Evolutionary conservation across 2,797 vertebrate genomes (phyloP).

Genomic region (Oreochromis grahami): DNA sequence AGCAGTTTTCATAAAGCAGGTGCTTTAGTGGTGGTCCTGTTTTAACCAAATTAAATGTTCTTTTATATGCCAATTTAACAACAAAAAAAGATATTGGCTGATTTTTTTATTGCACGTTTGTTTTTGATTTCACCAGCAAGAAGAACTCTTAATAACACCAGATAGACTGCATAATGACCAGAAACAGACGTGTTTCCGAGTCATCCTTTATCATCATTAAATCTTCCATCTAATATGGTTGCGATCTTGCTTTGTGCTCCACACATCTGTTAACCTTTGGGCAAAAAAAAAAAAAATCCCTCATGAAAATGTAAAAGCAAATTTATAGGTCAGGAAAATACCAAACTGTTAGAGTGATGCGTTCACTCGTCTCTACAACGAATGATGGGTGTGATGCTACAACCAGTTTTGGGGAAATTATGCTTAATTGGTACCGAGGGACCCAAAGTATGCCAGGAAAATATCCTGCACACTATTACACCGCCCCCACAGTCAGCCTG

Average conservation of each 20-base stretch:
- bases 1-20: background rate
- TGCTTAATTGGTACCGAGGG: background rate
- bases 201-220: background rate
- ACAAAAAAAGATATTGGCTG: background rate
- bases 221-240: background rate
- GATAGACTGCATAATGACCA: background rate
- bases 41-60: background rate
- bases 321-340: background rate
- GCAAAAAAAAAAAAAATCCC: background rate
- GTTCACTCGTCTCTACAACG: background rate
- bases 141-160: background rate
- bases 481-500: background rate
- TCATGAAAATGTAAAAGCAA: background rate
- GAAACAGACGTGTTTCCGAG: background rate
- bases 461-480: background rate
- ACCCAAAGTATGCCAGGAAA: background rate
- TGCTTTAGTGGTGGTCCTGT: background rate
- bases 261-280: background rate
- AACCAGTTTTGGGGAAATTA: background rate
- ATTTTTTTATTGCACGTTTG: background rate
- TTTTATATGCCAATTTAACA: background rate
- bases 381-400: background rate
- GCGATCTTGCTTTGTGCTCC: background rate
- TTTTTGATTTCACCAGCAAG: background rate
- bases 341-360: background rate